Evolutionary conservation across 2,888 invertebrate genomes (phyloP).

Genomic region (Catocala fraxini): DNA sequence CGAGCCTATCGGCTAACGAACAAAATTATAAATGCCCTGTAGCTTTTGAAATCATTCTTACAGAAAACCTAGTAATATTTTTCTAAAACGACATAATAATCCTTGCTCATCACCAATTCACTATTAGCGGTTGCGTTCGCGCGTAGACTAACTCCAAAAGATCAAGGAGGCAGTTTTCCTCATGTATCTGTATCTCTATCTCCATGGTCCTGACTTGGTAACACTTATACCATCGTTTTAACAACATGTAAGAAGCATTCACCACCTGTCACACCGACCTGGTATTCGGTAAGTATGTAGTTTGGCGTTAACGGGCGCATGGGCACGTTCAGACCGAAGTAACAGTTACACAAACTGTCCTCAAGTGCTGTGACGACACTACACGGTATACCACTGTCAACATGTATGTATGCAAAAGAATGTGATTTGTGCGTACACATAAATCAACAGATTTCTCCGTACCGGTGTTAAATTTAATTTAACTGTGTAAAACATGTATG

Average conservation of each 20-base stretch:
- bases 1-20: too few species aligned
- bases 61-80: too few species aligned
- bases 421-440: slow-evolving; percentile 44
- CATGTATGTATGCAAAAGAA: slow-evolving; percentile 30
- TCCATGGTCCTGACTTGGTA: too few species aligned
- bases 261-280: slow-evolving; percentile 18
- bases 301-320: slow-evolving; percentile 40
- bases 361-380: slow-evolving; percentile 42
- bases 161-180: too few species aligned
- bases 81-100: too few species aligned
- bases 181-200: too few species aligned
- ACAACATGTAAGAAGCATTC: slow-evolving; percentile 4
- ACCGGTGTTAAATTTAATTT: slow-evolving; percentile 9
- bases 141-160: too few species aligned
- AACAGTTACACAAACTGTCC: slow-evolving; percentile 54
- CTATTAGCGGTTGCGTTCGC: too few species aligned
- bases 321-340: slow-evolving; percentile 46
- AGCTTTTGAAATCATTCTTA: too few species aligned
- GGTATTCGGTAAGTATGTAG: slow-evolving; percentile 42
- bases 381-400: slow-evolving; percentile 39
- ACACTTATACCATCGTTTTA: slow-evolving; percentile 7
- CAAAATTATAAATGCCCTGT: too few species aligned
- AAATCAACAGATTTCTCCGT: slow-evolving; percentile 49
- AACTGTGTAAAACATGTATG: slow-evolving; percentile 21
- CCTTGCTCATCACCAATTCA: too few species aligned